phyloP scores from a whole-genome alignment of 2,113 vertebrate species.

The Lethenteron reissneri region DNA sequence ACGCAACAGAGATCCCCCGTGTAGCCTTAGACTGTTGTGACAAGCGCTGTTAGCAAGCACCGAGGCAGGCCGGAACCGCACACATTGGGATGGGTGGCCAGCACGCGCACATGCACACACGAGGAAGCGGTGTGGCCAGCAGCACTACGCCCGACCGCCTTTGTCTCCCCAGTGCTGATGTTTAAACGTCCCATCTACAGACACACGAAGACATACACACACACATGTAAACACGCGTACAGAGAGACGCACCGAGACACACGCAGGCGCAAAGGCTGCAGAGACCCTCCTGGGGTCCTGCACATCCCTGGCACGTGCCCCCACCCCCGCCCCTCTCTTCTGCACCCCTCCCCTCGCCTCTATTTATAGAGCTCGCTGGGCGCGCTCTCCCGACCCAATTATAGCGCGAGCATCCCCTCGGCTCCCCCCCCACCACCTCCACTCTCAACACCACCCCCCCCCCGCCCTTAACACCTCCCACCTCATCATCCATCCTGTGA shows the following conservation, averaged over 20 bases:
- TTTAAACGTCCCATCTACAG: not conserved
- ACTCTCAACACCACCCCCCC: not conserved
- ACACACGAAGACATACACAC: conserved; percentile 1
- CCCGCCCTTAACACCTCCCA: not conserved
- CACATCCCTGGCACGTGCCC: not conserved
- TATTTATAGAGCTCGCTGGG: not conserved
- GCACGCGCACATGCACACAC: too few species aligned
- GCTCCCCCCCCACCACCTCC: not conserved
- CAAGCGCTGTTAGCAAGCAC: too few species aligned
- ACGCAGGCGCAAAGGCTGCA: too few species aligned
- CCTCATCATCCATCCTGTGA: too few species aligned
- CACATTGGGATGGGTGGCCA: too few species aligned
- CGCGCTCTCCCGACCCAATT: conserved; percentile 3
- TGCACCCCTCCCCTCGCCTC: too few species aligned
- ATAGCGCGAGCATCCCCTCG: not conserved
- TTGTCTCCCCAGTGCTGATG: too few species aligned
- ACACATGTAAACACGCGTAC: not conserved
- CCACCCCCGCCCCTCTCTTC: not conserved
- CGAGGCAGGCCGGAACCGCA: too few species aligned
- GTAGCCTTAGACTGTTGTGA: too few species aligned
- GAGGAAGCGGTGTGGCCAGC: too few species aligned
- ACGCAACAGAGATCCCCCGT: too few species aligned
- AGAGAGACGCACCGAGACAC: not conserved
- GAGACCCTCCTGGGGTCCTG: not conserved
- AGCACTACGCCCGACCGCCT: too few species aligned